Base-by-base conservation (phyloP, 2,797 vertebrate species). In the Malurus leucopterus region DNA sequence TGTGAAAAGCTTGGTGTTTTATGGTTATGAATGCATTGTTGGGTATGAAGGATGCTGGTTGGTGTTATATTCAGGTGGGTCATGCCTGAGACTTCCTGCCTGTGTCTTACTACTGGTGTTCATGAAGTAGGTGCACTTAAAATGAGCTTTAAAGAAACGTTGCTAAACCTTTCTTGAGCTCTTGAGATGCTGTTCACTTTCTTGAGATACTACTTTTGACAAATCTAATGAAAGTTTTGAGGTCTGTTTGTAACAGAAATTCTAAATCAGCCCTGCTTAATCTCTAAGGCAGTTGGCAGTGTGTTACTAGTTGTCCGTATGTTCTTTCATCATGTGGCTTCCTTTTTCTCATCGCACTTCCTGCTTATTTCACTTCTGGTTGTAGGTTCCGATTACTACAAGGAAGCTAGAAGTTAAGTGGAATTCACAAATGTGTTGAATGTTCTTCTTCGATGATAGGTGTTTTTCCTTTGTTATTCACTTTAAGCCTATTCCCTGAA, bases 291-390 rank as follows among this genome's bases (percentile, higher is more conserved):
- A 69, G 22, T 51, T 94, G 77, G 74, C 76, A 70, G 40, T 41
- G 20, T 70, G 43, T 47, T 74, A n/a, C 3, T 63, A 43, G n/a
- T 68, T 75, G 51, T 55, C 43, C 54, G 50, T 69, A 21, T 36
- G 75, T 86, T 91, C 92, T 75, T 84, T 95, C 67, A 61, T 91
- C 90, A 59, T 80, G 87, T 64, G 69, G 58, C 83, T 92, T 95
- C 90, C 91, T 94, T 75, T 58, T 75, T 86, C 51, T 94, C 88
- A 59, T 89, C 54, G 62, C 65, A 65, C 73, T 95, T 95, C 91
- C 94, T 95, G 95, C 68, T 73, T 74, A 63, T 89, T 87, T 94
- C 70, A 64, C 36, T 86, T 86, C 71, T 86, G 78, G 86, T 88
- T 65, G 41, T 80, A 57, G 43, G 34, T 72, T 82, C 86, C 38